Base-by-base conservation (phyloP, 2,113 vertebrate species). In the Oceanites oceanicus region DNA sequence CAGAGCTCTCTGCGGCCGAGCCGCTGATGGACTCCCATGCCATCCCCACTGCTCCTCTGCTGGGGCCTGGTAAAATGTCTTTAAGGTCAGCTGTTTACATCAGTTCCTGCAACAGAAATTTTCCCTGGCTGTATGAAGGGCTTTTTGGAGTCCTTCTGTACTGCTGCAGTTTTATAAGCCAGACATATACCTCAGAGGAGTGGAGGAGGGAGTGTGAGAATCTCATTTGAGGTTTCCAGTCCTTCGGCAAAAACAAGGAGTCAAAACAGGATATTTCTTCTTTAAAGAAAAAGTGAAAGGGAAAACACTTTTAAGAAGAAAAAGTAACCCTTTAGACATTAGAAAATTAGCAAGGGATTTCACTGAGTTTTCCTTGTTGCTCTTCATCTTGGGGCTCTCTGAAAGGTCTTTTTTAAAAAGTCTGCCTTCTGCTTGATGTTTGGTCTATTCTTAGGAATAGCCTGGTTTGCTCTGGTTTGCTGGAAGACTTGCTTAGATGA, bases 401-500 rank as follows among this genome's bases (percentile, higher is more conserved):
- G 67, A 86, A 88, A 84, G 47, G 36, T 72, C 47, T 56, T 70
- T 78, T 90, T 53, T 5, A 29, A 77, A 42, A 71, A 73, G 42
- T 52, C 65, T 94, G 34, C 45, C 30, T 90, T 81, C 79, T 94
- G 82, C 84, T 93, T 74, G 61, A 80, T 92, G 47, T 83, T 92
- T 55, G 74, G 42, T 92, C 96, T 96, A 84, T 96, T 97, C 92
- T 95, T 96, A 94, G 92, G 95, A 85, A 68, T 72, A 81, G 65
- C 79, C 90, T 94, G 73, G 49, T 91, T 96, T 96, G 72, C 72
- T 92, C 96, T 91, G 88, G 49, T 95, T 94, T 94, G 83, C 86
- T 95, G 95, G 94, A 92, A 91, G 80, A 68, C 76, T 96, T 91
- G 47, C 86, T 95, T n/a, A 72, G 76, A 94, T 97, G 96, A 97